Evolutionary conservation across 2,888 invertebrate genomes (phyloP), one percentile per base, ranked within the genome.

Genomic region (Adela reaumurella): DNA sequence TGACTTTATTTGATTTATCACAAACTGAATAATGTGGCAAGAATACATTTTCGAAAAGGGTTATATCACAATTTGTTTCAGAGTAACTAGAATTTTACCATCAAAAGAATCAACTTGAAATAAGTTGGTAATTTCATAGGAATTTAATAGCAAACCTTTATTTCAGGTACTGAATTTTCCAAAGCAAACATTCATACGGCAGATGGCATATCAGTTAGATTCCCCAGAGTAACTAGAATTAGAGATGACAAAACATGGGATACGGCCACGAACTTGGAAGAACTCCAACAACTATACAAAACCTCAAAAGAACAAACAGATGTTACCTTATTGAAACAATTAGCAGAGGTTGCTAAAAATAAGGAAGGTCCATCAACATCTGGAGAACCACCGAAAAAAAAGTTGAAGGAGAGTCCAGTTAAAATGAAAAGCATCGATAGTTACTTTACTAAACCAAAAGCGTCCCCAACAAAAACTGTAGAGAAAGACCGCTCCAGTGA

Each of bases 151-250:
- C n/a, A n/a, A n/a, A n/a, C n/a, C n/a, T 24, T 47, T 51, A 52
- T 67, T 63, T 17, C 63, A 79, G 84, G 90, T 0, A 90, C 90
- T 0, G 90, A 90, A 67, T 84, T 90, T 55, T 88, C 90, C 2
- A 86, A 88, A 64, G 88, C 90, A 2, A 88, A 88, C 50, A 83
- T 89, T 5, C 97, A 97, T 63, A 96, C 96, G 1, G 96, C 96
- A 0, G 87, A 90, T 58, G 94, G 96, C 2, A 95, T 97, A 59
- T 96, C 96, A 2, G 92, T 96, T 45, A 81, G 97, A 48, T 97
- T 97, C 74, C 97, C 97, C 1, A 83, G 97, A 56, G 92, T 97
- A 0, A 89, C 90, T 0, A 83, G 82, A 56, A 85, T 94, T 53
- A 81, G 97, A 49, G 74, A 84, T 48, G 97, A 97, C 65, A 97